Percentiles rank a stretch among this genome's conserved stretches.
Evolutionary conservation across 2,113 vertebrate species (phyloP).

Genomic region (Tetrao urogallus): DNA sequence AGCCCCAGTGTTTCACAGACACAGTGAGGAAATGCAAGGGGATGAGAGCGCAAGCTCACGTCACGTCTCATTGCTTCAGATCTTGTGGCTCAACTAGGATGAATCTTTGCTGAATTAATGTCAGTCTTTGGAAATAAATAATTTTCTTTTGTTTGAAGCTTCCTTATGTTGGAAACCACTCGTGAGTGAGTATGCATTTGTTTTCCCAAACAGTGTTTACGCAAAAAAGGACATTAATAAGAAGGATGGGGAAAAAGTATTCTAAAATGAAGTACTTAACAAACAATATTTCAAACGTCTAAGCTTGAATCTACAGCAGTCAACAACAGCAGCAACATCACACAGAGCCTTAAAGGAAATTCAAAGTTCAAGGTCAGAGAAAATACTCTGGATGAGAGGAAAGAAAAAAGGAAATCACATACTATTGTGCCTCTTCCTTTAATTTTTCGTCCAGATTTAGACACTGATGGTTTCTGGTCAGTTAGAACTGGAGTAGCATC

Average conservation of each 20-base stretch:
- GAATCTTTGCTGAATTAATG: background rate
- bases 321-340: background rate
- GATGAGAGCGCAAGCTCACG: background rate
- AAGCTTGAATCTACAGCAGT: background rate
- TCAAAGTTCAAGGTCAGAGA: background rate
- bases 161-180: background rate
- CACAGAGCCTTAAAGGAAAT: background rate
- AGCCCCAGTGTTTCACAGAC: background rate
- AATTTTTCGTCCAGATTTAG: slow-evolving; percentile 97
- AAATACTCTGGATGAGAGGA: background rate
- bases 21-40: background rate
- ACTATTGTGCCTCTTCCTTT: slow-evolving; percentile 98
- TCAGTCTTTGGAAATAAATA: background rate
- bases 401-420: slow-evolving; percentile 57
- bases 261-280: background rate
- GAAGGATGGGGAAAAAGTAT: background rate
- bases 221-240: background rate
- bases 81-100: fast-evolving
- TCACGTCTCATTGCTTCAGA: background rate
- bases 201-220: background rate
- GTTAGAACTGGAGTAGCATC: slow-evolving; percentile 71
- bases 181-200: background rate
- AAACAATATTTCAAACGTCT: background rate
- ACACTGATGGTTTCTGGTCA: slow-evolving; percentile 91
- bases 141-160: background rate